phyloP scores from a whole-genome alignment of 2,888 invertebrate species.

The Buathra laborator region DNA sequence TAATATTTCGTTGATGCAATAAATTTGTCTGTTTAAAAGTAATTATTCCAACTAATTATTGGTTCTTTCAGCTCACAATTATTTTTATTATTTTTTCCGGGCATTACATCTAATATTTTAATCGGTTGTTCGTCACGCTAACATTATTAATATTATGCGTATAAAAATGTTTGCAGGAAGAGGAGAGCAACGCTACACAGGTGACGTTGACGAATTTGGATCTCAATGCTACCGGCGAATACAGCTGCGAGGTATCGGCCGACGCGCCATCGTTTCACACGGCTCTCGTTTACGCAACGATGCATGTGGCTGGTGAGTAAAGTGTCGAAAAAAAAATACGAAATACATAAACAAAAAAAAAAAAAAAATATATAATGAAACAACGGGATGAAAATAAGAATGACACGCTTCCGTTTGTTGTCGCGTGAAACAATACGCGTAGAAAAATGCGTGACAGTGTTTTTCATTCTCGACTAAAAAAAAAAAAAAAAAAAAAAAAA shows the following conservation, averaged over 20 bases:
- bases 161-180: conserved; percentile 74
- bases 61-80: too few relatives aligned
- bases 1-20: too few relatives aligned
- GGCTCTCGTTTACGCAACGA: conserved; percentile 78
- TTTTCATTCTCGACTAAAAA: background rate
- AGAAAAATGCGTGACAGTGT: conserved; percentile 18
- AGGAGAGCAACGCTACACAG: conserved; percentile 83
- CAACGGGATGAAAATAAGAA: background rate
- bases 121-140: too few relatives aligned
- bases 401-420: background rate
- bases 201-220: conserved; percentile 80
- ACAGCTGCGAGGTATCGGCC: conserved; percentile 83
- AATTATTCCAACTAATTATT: too few relatives aligned
- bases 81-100: too few relatives aligned
- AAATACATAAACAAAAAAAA: background rate
- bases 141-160: background rate
- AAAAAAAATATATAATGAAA: conserved; percentile 21
- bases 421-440: conserved; percentile 1
- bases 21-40: too few relatives aligned
- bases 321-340: background rate
- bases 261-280: conserved; percentile 84
- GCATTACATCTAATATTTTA: too few relatives aligned
- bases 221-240: conserved; percentile 81
- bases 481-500: conserved; percentile 31
- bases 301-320: conserved; percentile 83